phyloP scores from a whole-genome alignment of 1,140 invertebrate species.

The Coptotermes formosanus region DNA sequence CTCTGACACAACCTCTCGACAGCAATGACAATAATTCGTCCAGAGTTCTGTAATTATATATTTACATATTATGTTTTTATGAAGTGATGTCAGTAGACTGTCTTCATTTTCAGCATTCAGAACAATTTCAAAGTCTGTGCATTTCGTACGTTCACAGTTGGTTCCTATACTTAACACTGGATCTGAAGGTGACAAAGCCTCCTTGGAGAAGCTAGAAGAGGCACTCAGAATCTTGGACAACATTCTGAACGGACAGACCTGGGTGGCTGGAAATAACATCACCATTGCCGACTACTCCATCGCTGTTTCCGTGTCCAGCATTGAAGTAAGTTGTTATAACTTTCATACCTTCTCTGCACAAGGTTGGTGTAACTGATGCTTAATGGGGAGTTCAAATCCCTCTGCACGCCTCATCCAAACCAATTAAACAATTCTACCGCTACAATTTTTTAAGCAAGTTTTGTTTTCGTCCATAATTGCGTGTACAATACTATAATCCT shows the following conservation, averaged over 20 bases:
- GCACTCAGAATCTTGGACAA: constrained; percentile 44
- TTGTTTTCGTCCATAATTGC: too few species aligned
- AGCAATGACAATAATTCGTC: too few species aligned
- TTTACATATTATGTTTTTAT: not conserved
- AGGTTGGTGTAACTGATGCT: too few species aligned
- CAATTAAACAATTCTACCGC: too few species aligned
- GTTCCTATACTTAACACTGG: constrained; percentile 67
- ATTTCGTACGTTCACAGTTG: constrained; percentile 45
- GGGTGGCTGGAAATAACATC: constrained; percentile 45
- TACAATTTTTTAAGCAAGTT: too few species aligned
- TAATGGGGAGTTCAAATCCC: too few species aligned
- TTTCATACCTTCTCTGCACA: not conserved
- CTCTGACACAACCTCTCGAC: too few species aligned
- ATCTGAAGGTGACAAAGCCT: constrained; percentile 60
- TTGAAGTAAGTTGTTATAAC: constrained; percentile 43
- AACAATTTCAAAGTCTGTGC: not conserved
- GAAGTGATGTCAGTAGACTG: not conserved
- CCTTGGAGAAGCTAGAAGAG: constrained; percentile 47
- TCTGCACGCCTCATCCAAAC: too few species aligned
- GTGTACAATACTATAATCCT: too few species aligned
- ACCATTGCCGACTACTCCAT: constrained; percentile 53
- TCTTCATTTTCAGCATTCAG: not conserved
- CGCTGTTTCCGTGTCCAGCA: constrained; percentile 41
- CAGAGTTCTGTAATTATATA: not conserved
- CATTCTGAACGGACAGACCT: constrained; percentile 46